phyloP scores from a whole-genome alignment of 2,797 vertebrate species.

The Pyrocephalus nanus region DNA sequence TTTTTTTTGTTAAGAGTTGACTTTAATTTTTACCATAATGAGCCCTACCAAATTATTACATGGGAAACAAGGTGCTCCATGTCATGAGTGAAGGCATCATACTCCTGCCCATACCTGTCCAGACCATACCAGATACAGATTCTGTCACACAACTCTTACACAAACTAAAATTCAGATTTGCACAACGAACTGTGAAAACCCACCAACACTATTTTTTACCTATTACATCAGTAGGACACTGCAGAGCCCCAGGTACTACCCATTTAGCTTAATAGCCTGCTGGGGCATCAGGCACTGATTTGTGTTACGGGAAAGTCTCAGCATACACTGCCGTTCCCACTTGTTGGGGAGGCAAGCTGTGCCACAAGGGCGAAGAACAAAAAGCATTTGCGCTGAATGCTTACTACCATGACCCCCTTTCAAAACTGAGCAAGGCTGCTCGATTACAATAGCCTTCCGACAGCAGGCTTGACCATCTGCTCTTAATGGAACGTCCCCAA shows the following conservation, averaged over 20 bases:
- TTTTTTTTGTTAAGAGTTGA: background rate
- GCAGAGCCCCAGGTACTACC: background rate
- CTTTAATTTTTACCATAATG: background rate
- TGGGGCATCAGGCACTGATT: background rate
- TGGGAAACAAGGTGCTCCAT: background rate
- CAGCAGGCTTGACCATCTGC: slow-evolving; percentile 9
- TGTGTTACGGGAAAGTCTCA: background rate
- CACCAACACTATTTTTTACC: background rate
- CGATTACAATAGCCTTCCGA: background rate
- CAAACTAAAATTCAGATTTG: background rate
- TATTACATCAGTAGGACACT: background rate
- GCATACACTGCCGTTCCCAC: background rate
- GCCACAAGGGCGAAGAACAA: background rate
- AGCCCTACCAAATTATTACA: background rate
- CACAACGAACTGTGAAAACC: background rate
- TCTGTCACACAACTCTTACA: background rate
- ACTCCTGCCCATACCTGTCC: background rate
- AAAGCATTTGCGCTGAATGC: background rate
- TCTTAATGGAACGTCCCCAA: background rate
- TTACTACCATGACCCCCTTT: background rate
- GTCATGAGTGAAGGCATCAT: background rate
- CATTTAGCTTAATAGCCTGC: background rate
- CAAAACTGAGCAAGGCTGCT: background rate
- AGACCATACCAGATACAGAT: background rate
- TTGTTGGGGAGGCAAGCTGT: background rate